Evolutionary conservation across 2,888 invertebrate genomes (phyloP), one percentile per base, ranked within the genome.

Genomic region (Sinodicranocentrus sp.): DNA sequence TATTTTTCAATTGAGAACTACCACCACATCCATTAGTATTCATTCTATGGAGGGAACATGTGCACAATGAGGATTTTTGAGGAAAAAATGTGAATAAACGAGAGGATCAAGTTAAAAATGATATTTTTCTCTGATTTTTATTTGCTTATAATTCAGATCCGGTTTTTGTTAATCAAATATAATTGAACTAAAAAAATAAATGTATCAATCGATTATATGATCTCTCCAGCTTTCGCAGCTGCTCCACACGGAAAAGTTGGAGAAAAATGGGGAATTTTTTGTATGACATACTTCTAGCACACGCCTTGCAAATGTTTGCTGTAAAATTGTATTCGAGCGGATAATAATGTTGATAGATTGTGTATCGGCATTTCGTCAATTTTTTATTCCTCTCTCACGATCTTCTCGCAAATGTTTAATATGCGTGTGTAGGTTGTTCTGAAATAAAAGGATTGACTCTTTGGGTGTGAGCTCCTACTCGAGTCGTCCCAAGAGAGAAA

Each of bases 371-470:
- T 33, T 33, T 67, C 33, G 15, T 65, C 65, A 26, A 39, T 17
- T 19, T 1, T 19, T n/a, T 8, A 48, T 48, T n/a, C 39, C 10
- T 28, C 65, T 28, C 8, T 65, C 65, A 65, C 28, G 10, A 28
- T 10, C 67, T 67, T 67, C 17, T 8, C 19, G 44, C 44, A n/a
- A n/a, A n/a, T n/a, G 10, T 33, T 33, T 33, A 3, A 25, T 63
- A n/a, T 63, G 63, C 33, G 63, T 17, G 63, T n/a, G 63, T 63
- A 63, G 63, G 63, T 15, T 48, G 48, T 48, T n/a, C n/a, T n/a
- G n/a, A n/a, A n/a, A n/a, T n/a, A n/a, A n/a, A n/a, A n/a, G n/a
- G 48, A 33, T 5, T 48, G 48, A 33, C 33, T 48, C 15, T n/a
- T 48, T 48, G 48, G 48, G 48, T 48, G 48, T 48, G 48, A n/a